Percentiles rank a stretch among this genome's conserved stretches.
These are phyloP conservation scores for Parascotia fuliginaria DNA, from an alignment of 2,888 invertebrate species.

Conservation along the genomic window DNA sequence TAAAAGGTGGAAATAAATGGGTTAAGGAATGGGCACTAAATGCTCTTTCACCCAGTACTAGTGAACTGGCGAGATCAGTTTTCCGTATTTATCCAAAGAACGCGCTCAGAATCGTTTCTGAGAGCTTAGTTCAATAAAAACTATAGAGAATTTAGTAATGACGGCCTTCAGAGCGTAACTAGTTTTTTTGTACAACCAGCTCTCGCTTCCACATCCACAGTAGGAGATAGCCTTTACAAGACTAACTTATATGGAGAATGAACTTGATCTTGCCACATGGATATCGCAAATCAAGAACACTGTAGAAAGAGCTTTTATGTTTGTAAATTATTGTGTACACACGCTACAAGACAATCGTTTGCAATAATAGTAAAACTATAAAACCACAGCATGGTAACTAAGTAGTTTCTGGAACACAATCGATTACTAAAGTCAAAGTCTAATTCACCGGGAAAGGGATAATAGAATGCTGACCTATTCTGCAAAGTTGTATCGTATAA, in stretches of 20 bases:
- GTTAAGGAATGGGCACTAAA: constrained; percentile 16
- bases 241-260: constrained; percentile 51
- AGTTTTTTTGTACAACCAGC: constrained; percentile 60
- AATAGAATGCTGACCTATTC: constrained; percentile 21
- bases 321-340: constrained; percentile 12
- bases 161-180: constrained; percentile 73
- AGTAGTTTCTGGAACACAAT: constrained; percentile 5
- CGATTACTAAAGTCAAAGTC: constrained; percentile 4
- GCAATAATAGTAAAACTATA: not conserved
- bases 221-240: constrained; percentile 57
- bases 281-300: constrained; percentile 28
- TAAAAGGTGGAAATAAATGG: constrained; percentile 23
- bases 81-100: constrained; percentile 45
- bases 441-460: constrained; percentile 7
- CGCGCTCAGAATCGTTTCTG: constrained; percentile 58
- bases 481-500: constrained; percentile 14
- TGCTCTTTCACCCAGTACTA: constrained; percentile 20
- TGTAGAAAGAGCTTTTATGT: constrained; percentile 18
- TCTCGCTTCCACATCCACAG: constrained; percentile 59
- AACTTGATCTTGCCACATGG: constrained; percentile 31
- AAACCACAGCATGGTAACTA: not conserved
- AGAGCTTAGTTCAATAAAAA: constrained; percentile 64
- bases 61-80: constrained; percentile 29
- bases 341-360: not conserved
- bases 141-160: constrained; percentile 74